Conservation (phyloP, 1,140 invertebrate genomes). For the Drosophila arawakana region DNA sequence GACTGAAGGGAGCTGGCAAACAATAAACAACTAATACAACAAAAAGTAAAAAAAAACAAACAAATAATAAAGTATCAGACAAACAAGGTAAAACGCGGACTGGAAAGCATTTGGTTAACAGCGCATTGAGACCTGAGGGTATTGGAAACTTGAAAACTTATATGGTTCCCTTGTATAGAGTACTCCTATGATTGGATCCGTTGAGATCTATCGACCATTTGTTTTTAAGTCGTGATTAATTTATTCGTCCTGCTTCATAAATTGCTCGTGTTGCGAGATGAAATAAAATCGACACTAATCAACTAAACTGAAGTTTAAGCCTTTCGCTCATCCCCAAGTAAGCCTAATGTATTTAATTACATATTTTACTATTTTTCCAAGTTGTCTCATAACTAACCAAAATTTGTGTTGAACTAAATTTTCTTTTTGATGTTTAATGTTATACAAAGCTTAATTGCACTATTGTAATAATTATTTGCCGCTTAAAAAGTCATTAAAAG, state of each 20-base stretch:
- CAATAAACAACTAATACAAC: slow-evolving; percentile 60
- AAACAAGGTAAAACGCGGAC: not conserved
- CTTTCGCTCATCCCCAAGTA: too few relatives aligned
- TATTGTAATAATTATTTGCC: too few relatives aligned
- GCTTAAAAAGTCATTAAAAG: too few relatives aligned
- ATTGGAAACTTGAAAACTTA: not conserved
- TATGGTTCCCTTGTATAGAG: not conserved
- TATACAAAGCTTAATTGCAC: too few relatives aligned
- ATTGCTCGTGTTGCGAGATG: not conserved
- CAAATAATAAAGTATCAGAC: slow-evolving; percentile 38
- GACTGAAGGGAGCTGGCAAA: slow-evolving; percentile 42
- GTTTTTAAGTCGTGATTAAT: not conserved
- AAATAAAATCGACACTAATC: not conserved
- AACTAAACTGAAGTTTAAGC: too few relatives aligned
- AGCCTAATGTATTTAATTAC: too few relatives aligned
- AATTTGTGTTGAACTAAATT: too few relatives aligned
- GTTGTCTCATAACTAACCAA: too few relatives aligned
- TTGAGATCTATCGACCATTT: not conserved
- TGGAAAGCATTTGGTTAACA: slow-evolving; percentile 4
- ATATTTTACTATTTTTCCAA: too few relatives aligned
- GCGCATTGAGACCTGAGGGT: not conserved
- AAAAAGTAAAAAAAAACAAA: slow-evolving; percentile 16
- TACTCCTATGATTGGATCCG: not conserved
- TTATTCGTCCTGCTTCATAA: not conserved
- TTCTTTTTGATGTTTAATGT: too few relatives aligned